These are phyloP conservation scores for Erpornis zantholeuca DNA, from an alignment of 2,113 vertebrate genomes.

Conservation along the genomic window DNA sequence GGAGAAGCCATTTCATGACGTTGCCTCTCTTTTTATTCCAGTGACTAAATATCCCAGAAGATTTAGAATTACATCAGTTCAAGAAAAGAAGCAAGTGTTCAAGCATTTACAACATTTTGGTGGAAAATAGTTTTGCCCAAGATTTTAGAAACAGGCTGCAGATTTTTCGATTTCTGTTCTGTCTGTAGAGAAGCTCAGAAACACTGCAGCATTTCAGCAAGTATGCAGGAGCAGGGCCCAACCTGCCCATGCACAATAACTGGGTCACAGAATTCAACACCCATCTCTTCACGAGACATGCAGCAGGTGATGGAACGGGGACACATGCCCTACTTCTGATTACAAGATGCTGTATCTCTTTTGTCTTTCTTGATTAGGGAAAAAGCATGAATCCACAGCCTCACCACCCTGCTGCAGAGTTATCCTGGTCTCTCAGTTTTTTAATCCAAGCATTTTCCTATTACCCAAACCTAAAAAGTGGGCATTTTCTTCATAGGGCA, in stretches of 20 bases:
- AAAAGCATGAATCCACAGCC: not conserved
- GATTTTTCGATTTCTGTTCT: not conserved
- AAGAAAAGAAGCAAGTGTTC: not conserved
- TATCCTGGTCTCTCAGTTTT: not conserved
- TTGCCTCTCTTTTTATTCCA: not conserved
- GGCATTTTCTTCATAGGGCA: not conserved
- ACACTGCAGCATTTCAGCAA: not conserved
- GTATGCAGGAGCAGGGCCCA: not conserved
- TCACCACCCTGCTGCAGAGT: not conserved
- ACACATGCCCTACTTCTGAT: not conserved
- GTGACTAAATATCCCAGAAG: not conserved
- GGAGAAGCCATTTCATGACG: not conserved
- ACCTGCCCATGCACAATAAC: not conserved
- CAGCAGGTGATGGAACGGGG: not conserved
- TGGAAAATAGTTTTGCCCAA: not conserved
- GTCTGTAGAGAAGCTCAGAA: not conserved
- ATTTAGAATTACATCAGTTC: not conserved
- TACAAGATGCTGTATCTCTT: not conserved
- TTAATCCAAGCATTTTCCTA: not conserved
- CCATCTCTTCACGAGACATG: not conserved
- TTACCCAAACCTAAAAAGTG: not conserved
- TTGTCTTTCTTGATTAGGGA: not conserved
- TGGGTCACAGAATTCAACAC: constrained; percentile 23
- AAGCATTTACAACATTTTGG: not conserved
- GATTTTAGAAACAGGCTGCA: not conserved